Evolutionary conservation across 2,113 vertebrate genomes (phyloP).

Genomic region (Mesoclemmys tuberculata): DNA sequence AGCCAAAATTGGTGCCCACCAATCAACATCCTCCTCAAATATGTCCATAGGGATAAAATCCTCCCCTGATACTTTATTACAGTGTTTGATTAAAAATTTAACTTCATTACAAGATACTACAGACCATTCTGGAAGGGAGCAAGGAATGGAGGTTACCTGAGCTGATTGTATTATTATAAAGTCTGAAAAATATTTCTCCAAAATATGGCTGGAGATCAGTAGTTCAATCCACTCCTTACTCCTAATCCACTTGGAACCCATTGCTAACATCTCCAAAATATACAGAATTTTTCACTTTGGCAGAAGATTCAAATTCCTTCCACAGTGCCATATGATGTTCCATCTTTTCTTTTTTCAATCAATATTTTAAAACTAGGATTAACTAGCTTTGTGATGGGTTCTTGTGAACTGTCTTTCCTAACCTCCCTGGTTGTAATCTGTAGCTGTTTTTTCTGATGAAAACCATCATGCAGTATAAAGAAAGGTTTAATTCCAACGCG

Average conservation of each 20-base stretch:
- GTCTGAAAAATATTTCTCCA: background rate
- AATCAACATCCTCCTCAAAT: background rate
- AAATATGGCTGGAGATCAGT: background rate
- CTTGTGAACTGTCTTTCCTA: background rate
- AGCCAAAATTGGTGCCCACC: background rate
- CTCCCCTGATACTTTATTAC: background rate
- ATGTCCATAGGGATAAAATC: background rate
- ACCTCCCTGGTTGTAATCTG: background rate
- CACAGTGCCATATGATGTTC: background rate
- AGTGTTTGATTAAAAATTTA: background rate
- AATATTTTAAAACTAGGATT: background rate
- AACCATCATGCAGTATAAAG: background rate
- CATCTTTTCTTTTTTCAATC: no score
- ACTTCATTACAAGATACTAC: background rate
- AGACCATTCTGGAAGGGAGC: background rate
- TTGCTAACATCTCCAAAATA: background rate
- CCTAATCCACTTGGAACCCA: background rate
- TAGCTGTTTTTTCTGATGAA: background rate
- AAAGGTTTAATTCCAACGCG: conserved; percentile 43
- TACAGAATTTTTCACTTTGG: background rate
- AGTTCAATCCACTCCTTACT: background rate
- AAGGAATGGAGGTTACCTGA: background rate
- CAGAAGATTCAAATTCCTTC: background rate
- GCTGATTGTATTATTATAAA: background rate
- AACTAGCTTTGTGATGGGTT: background rate